Evolutionary conservation across 1,140 invertebrate genomes (phyloP).

Genomic region (Caligus rogercresseyi): DNA sequence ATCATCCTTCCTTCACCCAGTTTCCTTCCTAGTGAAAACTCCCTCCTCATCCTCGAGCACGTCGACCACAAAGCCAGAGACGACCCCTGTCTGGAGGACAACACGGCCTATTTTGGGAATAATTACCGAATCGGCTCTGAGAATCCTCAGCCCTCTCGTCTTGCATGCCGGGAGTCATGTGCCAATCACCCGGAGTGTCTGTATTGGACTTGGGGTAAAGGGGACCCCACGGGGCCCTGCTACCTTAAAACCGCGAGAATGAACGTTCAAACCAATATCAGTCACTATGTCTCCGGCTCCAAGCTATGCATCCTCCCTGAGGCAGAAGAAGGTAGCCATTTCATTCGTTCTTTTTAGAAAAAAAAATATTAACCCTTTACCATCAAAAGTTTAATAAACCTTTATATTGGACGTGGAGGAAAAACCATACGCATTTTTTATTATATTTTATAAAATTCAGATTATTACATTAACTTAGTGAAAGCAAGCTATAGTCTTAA

Average conservation of each 20-base stretch:
- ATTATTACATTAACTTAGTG: too few relatives aligned
- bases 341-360: too few relatives aligned
- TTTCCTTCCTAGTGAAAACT: not conserved
- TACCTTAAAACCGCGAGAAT: conserved; percentile 8
- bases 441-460: too few relatives aligned
- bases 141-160: not conserved
- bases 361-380: too few relatives aligned
- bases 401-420: too few relatives aligned
- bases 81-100: conserved; percentile 12
- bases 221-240: conserved; percentile 8
- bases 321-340: conserved; percentile 1
- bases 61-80: not conserved
- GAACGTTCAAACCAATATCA: not conserved
- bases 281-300: conserved; percentile 10
- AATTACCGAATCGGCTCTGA: conserved; percentile 6
- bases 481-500: too few relatives aligned
- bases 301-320: conserved; percentile 12
- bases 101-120: conserved; percentile 19
- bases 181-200: not conserved
- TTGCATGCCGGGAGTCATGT: conserved; percentile 7
- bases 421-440: too few relatives aligned
- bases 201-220: conserved; percentile 19
- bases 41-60: not conserved
- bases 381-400: too few relatives aligned
- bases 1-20: too few relatives aligned